Percentiles rank a stretch among this genome's conserved stretches.
Conservation (phyloP, 2,888 invertebrate genomes). For the Calameuta filiformis region DNA sequence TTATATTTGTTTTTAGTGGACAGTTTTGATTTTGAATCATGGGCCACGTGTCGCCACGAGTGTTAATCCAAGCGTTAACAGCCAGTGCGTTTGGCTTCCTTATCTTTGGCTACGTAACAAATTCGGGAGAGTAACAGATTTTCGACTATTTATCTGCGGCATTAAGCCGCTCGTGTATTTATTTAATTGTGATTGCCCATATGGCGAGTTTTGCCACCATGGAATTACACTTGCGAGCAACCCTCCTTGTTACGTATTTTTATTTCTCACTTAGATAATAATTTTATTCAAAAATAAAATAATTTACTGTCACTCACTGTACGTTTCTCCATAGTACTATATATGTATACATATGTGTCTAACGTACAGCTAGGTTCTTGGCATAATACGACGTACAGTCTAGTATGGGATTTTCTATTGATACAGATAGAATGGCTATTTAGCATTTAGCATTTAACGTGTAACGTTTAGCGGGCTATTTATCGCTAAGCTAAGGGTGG, state of each 20-base stretch:
- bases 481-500: conserved; percentile 43
- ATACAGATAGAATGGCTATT: conserved; percentile 23
- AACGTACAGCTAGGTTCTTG: no score
- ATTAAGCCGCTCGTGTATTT: conserved; percentile 20
- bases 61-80: not conserved
- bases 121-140: conserved; percentile 16
- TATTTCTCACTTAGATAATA: not conserved
- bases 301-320: not conserved
- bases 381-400: not conserved
- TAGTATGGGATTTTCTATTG: not conserved
- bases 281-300: not conserved
- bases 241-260: not conserved
- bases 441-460: conserved; percentile 48
- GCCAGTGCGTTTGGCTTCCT: not conserved
- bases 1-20: not conserved
- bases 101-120: not conserved
- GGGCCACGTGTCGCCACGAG: not conserved
- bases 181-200: conserved; percentile 22
- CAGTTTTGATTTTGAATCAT: not conserved
- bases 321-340: no score
- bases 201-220: conserved; percentile 6
- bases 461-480: conserved; percentile 29
- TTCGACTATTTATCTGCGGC: conserved; percentile 21
- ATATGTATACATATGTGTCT: no score
- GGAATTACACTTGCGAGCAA: not conserved